phyloP scores from a whole-genome alignment of 2,113 vertebrate genomes.

The Felis catus region DNA sequence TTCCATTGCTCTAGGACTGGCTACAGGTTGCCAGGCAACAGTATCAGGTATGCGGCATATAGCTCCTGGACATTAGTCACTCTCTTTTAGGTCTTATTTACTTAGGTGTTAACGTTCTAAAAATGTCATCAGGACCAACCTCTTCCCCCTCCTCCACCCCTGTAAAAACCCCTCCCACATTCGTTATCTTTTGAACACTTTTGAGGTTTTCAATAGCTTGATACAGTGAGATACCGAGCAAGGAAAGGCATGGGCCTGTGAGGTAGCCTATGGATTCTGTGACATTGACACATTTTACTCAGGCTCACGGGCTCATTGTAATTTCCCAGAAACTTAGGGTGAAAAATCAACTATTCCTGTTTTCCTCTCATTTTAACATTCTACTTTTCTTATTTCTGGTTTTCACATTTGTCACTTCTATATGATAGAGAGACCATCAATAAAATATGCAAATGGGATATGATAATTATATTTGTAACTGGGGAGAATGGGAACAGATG shows the following conservation, averaged over 20 bases:
- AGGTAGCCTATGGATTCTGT: neutral
- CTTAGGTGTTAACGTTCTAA: constrained; percentile 36
- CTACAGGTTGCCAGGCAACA: constrained; percentile 77
- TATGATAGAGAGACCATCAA: constrained; percentile 33
- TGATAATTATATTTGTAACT: constrained; percentile 52
- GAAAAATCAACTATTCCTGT: neutral
- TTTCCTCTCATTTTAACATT: constrained; percentile 29
- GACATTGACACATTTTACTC: neutral
- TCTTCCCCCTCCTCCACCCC: neutral
- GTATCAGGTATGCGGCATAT: constrained; percentile 59
- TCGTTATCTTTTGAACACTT: neutral
- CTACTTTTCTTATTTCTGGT: constrained; percentile 12
- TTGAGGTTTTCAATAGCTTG: neutral
- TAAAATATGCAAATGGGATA: constrained; percentile 61
- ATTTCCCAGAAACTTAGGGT: neutral
- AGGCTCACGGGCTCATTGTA: neutral
- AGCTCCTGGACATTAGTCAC: constrained; percentile 55
- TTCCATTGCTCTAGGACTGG: constrained; percentile 54
- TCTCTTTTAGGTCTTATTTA: constrained; percentile 63
- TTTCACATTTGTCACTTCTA: constrained; percentile 50
- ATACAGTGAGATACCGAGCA: neutral
- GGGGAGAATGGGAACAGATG: constrained; percentile 44
- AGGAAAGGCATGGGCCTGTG: neutral
- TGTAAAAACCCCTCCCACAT: neutral
- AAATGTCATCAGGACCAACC: neutral